These are phyloP conservation scores for Phania funesta DNA, from an alignment of 2,888 invertebrate genomes.

Conservation along the genomic window DNA sequence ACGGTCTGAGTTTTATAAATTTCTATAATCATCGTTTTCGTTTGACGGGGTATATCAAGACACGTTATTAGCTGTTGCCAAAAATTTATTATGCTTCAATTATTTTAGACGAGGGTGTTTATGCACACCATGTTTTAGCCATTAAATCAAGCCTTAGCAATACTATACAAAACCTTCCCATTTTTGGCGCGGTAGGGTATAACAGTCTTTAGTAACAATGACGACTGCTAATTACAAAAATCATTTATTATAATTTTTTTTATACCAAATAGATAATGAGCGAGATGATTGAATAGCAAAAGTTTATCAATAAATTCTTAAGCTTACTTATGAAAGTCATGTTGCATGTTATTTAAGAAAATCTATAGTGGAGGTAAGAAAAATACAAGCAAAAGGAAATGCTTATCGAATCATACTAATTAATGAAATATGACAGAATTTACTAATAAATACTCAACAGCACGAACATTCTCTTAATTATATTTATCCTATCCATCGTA, in stretches of 20 bases:
- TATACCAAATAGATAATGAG: not conserved
- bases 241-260: constrained; percentile 10
- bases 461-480: constrained; percentile 18
- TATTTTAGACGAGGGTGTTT: too few species aligned
- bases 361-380: not conserved
- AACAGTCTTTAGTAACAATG: not conserved
- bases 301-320: constrained; percentile 11
- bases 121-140: too few species aligned
- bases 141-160: too few species aligned
- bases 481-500: not conserved
- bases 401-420: constrained; percentile 25
- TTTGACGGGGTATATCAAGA: too few species aligned
- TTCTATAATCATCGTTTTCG: too few species aligned
- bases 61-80: too few species aligned
- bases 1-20: too few species aligned
- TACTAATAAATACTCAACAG: constrained; percentile 42
- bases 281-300: not conserved
- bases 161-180: too few species aligned
- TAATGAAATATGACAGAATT: constrained; percentile 58
- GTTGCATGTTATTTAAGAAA: not conserved
- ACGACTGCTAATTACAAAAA: not conserved
- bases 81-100: too few species aligned
- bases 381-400: not conserved
- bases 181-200: too few species aligned
- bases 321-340: constrained; percentile 32